Base-by-base conservation (phyloP, 1,140 invertebrate species). In the Hycleus cichorii region DNA sequence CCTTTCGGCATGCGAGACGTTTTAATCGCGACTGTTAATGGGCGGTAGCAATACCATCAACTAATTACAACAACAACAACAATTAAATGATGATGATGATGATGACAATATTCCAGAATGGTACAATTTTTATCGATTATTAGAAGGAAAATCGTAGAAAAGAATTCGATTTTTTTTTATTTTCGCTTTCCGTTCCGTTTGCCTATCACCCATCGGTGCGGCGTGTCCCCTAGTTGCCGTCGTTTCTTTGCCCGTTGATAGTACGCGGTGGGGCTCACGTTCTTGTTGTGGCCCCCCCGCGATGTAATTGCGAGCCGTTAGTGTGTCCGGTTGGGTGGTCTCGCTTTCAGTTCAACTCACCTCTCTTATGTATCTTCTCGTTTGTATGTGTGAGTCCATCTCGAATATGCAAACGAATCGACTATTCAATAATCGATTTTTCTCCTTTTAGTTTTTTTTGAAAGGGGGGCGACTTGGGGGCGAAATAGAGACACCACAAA, bases 251-350 rank as follows among this genome's bases (percentile, higher is more conserved):
- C 32, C 42, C 11, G 42, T 12, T 43, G 51, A 46, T 39, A 47
- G 32, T 10, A 47, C 39, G 38, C 52, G 27, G 55, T 39, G 47
- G 25, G 25, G 44, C 27, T 39, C 50, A 47, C 49, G 51, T 39
- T 25, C 32, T 47, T 45, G 42, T 57, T 47, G 46, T 39, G 45
- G 50, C 49, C 59, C 54, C 55, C 52, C 53, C 62, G 54, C 58
- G 49, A 57, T 47, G 62, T 64, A 61, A 61, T 61, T 61, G 59
- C 59, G 46, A 51, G 54, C 59, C 59, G 55, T 54, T 54, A 61
- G 59, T 57, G 59, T 61, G 59, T 61, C 52, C 55, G 49, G 49
- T 57, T 61, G 59, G 59, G 59, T 61, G 59, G 59, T 61, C 59
- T 54, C 54, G 54, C 54, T 49, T 48, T 54, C 54, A 54, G 59